Evolutionary conservation across 2,888 invertebrate species (phyloP), one percentile per base, ranked within the genome.

Genomic region (Eilema depressum): DNA sequence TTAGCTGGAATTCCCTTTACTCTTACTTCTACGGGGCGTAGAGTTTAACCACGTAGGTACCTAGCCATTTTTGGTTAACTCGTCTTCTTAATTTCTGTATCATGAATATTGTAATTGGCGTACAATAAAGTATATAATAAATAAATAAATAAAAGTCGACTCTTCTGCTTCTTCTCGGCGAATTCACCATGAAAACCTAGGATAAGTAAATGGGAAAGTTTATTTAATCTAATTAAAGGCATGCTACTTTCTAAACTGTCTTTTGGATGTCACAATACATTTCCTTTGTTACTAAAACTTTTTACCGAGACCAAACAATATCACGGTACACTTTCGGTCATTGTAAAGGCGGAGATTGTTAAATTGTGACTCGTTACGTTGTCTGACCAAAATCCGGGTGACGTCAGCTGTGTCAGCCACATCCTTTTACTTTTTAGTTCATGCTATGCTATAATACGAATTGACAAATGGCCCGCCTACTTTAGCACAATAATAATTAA

Each of bases 361-460:
- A 78, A 84, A 85, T 85, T 83, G 78, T 81, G 76, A 82, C 83
- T 84, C 76, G 82, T 87, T 86, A 82, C 83, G 84, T 85, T 82
- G 80, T 71, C 77, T 78, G 82, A 70, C 79, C 84, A 75, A 89
- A 90, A 90, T 91, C 90, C 89, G 91, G 89, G 75, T 91, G 91
- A 90, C 86, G 87, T 91, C 89, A 90, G 65, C 67, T 57, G 41
- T 75, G 67, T 66, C 74, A 77, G 77, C 72, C 76, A 84, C 83
- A 85, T 89, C 87, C 87, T 88, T 81, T 88, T 88, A 89, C 89
- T 89, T 89, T 88, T 87, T 79, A 81, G 81, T 79, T 73, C 69
- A 82, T 20, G 57, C 64, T 53, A n/a, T 53, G n/a, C 53, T 53
- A 53, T n/a, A 53, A 53, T 53, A 62, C 61, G 70, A 73, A 72